These are phyloP conservation scores for Psilopogon haemacephalus DNA, from an alignment of 2,113 vertebrate species.

Conservation along the genomic window DNA sequence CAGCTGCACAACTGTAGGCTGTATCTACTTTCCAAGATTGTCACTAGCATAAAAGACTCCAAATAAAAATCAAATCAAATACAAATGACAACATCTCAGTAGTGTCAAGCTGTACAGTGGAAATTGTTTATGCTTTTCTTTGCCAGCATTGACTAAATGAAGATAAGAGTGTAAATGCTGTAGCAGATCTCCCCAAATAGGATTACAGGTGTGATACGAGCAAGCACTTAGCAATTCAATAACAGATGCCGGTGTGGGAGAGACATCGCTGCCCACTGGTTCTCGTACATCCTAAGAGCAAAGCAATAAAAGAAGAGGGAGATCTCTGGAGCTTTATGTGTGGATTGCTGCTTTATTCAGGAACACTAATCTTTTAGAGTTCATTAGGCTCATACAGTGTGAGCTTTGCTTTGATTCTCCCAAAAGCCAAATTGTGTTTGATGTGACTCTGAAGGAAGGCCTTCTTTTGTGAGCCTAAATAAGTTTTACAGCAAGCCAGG, in stretches of 20 bases:
- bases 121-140: slow-evolving; percentile 37
- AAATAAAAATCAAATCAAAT: slow-evolving; percentile 11
- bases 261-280: not conserved
- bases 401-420: not conserved
- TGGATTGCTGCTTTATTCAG: not conserved
- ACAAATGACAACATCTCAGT: not conserved
- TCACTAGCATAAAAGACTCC: not conserved
- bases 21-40: not conserved
- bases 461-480: not conserved
- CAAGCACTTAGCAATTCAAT: not conserved
- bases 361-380: not conserved
- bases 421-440: not conserved
- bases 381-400: not conserved
- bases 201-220: not conserved
- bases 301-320: not conserved
- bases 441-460: not conserved
- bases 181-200: slow-evolving; percentile 25
- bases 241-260: not conserved
- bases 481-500: not conserved
- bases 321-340: not conserved
- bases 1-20: not conserved
- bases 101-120: not conserved
- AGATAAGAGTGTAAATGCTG: slow-evolving; percentile 5
- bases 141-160: slow-evolving; percentile 26
- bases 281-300: not conserved